These are phyloP conservation scores for Drosophila ochracea DNA, from an alignment of 2,888 invertebrate genomes.

Conservation along the genomic window DNA sequence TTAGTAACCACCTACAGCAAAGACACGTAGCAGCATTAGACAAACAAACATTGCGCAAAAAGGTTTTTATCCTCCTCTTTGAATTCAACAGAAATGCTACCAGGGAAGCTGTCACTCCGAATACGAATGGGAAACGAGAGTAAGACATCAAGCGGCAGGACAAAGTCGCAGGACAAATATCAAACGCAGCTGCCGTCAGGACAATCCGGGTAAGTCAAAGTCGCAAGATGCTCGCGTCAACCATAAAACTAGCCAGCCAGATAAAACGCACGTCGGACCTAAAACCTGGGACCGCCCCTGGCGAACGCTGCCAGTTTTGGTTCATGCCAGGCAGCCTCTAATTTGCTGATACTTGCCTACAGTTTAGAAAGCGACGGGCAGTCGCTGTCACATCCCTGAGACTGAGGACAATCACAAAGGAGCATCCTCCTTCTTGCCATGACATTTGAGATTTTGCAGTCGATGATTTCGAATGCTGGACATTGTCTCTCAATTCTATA, in stretches of 20 bases:
- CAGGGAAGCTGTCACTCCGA: conserved; percentile 65
- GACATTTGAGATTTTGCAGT: conserved; percentile 80
- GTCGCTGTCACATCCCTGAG: conserved; percentile 29
- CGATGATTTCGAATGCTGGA: conserved; percentile 71
- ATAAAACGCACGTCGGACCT: conserved; percentile 60
- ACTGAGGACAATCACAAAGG: conserved; percentile 45
- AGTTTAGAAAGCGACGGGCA: conserved; percentile 66
- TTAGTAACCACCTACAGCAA: conserved; percentile 80
- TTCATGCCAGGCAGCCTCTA: conserved; percentile 63
- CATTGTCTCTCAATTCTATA: conserved; percentile 53
- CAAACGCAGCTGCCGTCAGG: conserved; percentile 69
- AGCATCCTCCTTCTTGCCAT: conserved; percentile 56
- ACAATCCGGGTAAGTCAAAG: conserved; percentile 54
- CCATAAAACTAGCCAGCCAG: conserved; percentile 69
- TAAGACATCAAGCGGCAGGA: conserved; percentile 61
- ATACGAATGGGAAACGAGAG: conserved; percentile 28
- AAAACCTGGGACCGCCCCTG: conserved; percentile 62
- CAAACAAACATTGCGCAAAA: conserved; percentile 68
- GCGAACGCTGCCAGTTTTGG: conserved; percentile 49
- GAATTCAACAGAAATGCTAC: conserved; percentile 65
- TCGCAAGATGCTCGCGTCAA: conserved; percentile 66
- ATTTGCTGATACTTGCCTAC: conserved; percentile 78
- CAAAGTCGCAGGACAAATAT: conserved; percentile 44
- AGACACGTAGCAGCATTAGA: conserved; percentile 36
- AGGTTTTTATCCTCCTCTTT: conserved; percentile 35